phyloP scores from a whole-genome alignment of 2,888 invertebrate species.

The Chrysolina haemoptera region DNA sequence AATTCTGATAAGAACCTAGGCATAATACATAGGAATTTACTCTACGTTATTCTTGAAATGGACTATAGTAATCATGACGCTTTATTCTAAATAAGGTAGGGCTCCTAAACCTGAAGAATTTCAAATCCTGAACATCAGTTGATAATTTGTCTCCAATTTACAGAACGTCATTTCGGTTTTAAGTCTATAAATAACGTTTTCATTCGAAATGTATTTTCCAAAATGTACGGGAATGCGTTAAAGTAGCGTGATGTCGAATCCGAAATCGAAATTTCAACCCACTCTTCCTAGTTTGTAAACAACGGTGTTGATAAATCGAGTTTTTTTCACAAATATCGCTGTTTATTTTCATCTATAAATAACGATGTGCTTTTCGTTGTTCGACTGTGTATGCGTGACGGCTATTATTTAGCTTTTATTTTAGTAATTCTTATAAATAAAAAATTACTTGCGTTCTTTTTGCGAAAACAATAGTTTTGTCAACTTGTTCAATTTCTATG shows the following conservation, averaged over 20 bases:
- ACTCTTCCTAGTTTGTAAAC: not conserved
- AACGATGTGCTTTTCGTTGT: not conserved
- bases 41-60: no score
- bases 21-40: no score
- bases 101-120: not conserved
- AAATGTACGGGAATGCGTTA: slow-evolving; percentile 7
- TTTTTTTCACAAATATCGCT: not conserved
- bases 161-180: not conserved
- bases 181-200: slow-evolving; percentile 8
- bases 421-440: no score
- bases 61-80: no score
- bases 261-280: slow-evolving; percentile 29
- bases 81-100: not conserved
- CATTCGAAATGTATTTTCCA: not conserved
- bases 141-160: not conserved
- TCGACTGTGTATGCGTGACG: not conserved
- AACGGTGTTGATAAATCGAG: not conserved
- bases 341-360: not conserved
- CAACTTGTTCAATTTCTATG: not conserved
- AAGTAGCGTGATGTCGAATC: not conserved
- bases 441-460: no score
- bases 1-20: no score
- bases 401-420: not conserved
- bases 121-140: not conserved
- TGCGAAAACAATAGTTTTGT: no score